Evolutionary conservation across 2,113 vertebrate genomes (phyloP).

Genomic region (Muntiacus muntjak): DNA sequence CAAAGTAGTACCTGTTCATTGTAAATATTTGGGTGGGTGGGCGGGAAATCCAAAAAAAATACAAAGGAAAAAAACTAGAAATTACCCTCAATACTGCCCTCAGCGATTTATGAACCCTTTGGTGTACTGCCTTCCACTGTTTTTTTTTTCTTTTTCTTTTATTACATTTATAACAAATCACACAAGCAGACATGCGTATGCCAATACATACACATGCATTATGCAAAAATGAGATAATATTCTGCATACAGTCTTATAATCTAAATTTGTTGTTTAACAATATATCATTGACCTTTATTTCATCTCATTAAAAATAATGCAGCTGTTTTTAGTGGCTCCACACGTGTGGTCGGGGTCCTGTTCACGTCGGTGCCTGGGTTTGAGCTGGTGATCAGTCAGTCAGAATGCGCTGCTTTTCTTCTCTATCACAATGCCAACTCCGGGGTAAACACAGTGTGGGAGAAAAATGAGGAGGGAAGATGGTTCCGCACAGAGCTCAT

Average conservation of each 20-base stretch:
- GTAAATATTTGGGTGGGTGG: neutral
- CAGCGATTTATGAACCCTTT: neutral
- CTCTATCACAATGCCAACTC: neutral
- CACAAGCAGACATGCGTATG: fast-evolving
- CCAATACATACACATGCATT: fast-evolving
- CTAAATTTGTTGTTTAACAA: neutral
- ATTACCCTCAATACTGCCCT: neutral
- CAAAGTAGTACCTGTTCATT: neutral
- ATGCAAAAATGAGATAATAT: neutral
- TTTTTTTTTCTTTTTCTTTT: fast-evolving
- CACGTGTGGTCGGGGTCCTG: neutral
- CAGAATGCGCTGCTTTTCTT: neutral
- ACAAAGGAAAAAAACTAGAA: neutral
- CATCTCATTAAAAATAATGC: neutral
- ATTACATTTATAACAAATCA: neutral
- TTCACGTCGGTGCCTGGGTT: fast-evolving
- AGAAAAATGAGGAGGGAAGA: neutral
- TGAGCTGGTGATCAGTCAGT: neutral
- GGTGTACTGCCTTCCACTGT: neutral
- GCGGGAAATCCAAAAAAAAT: neutral
- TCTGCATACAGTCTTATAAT: neutral
- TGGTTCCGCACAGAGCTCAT: neutral
- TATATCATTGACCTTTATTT: neutral
- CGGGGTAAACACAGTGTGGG: neutral
- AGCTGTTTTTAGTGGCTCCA: neutral